Evolutionary conservation across 2,888 invertebrate species (phyloP).

Genomic region (Ceriagrion tenellum): DNA sequence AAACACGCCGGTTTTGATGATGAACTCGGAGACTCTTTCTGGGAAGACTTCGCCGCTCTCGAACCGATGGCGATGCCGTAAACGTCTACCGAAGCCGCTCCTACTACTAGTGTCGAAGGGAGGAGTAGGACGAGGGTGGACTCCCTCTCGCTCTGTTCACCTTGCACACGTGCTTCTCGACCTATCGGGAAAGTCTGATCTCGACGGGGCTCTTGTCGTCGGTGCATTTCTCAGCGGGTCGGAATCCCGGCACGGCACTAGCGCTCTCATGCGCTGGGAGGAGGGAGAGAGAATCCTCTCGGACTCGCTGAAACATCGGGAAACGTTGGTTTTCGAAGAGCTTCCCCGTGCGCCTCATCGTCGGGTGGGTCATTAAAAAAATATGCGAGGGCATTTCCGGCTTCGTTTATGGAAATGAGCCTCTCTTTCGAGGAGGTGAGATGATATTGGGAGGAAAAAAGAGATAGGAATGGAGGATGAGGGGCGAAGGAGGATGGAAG

Average conservation of each 20-base stretch:
- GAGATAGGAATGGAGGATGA: neutral
- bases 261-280: neutral
- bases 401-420: conserved; percentile 30
- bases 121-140: neutral
- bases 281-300: neutral
- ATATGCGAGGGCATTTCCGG: conserved; percentile 39
- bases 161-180: neutral
- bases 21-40: conserved; percentile 1
- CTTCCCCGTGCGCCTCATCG: neutral
- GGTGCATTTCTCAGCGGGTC: conserved; percentile 13
- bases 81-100: neutral
- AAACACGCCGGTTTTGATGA: neutral
- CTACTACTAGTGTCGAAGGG: neutral
- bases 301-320: neutral
- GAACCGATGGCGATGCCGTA: neutral
- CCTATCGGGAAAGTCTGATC: conserved; percentile 27
- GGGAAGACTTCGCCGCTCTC: neutral
- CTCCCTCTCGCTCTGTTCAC: too few relatives aligned
- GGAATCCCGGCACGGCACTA: neutral
- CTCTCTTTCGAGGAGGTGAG: neutral
- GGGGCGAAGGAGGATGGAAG: neutral
- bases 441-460: neutral
- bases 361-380: neutral
- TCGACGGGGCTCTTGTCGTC: neutral
- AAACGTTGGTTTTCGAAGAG: neutral